A percentile compares a stretch with the other conserved stretches of the same genome.
Conservation (phyloP, 2,797 vertebrate genomes). For the Hephaestus fuliginosus region DNA sequence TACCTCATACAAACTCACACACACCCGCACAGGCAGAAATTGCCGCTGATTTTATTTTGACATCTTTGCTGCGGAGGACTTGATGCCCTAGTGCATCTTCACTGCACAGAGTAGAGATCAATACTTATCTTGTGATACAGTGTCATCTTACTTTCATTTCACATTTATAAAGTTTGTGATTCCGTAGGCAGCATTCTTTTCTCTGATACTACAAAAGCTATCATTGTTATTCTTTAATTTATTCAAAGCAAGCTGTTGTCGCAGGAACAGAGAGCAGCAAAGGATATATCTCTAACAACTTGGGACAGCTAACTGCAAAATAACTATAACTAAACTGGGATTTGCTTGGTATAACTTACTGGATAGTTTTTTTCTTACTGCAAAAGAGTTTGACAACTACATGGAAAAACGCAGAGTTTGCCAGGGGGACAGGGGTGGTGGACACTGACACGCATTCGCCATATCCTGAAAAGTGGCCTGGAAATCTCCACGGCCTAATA, state of each 20-base stretch:
- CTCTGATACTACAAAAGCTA: not conserved
- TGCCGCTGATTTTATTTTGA: constrained; percentile 20
- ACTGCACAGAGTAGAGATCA: not conserved
- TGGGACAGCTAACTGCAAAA: constrained; percentile 11
- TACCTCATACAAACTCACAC: constrained; percentile 16
- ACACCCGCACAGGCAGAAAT: constrained; percentile 36
- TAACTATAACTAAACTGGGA: not conserved
- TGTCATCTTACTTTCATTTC: constrained; percentile 6
- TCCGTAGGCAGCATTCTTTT: constrained; percentile 1
- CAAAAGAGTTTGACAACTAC: constrained; percentile 42
- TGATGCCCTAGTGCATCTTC: not conserved
- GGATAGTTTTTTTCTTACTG: constrained; percentile 28
- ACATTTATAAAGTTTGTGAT: constrained; percentile 26
- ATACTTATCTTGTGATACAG: constrained; percentile 1
- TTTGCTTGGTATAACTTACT: constrained; percentile 20
- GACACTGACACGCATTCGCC: constrained; percentile 39
- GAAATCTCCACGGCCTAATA: constrained; percentile 53
- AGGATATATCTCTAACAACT: constrained; percentile 15
- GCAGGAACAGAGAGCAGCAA: constrained; percentile 7
- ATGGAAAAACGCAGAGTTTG: constrained; percentile 34
- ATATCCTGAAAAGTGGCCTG: constrained; percentile 46
- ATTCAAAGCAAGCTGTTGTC: constrained; percentile 8
- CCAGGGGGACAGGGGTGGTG: constrained; percentile 46
- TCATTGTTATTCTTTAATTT: constrained; percentile 11
- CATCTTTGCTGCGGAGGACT: constrained; percentile 8